phyloP scores from a whole-genome alignment of 2,113 vertebrate species.

The Capricornis sumatraensis region DNA sequence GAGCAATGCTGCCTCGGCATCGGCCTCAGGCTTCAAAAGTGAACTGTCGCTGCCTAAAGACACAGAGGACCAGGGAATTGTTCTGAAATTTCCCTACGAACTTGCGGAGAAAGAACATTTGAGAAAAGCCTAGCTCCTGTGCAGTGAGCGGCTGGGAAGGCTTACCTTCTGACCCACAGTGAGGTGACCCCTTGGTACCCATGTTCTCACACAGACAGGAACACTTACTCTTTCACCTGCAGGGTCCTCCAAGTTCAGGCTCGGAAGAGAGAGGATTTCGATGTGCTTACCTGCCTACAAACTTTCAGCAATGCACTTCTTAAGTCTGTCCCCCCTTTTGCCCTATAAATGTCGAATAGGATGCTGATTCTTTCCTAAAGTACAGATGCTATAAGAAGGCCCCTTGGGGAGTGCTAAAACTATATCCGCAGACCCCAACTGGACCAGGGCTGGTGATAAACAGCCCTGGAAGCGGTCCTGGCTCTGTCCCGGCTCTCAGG shows the following conservation, averaged over 20 bases:
- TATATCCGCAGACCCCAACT: neutral
- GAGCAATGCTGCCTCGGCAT: slow-evolving; percentile 52
- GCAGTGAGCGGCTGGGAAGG: neutral
- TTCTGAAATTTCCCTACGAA: neutral
- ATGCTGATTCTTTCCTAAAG: neutral
- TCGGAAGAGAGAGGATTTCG: neutral
- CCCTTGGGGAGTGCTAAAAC: neutral
- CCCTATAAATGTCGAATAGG: neutral
- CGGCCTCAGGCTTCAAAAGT: slow-evolving; percentile 14
- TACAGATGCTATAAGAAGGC: neutral
- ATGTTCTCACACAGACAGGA: neutral
- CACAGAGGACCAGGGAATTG: neutral
- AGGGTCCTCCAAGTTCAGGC: neutral
- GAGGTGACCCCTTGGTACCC: neutral
- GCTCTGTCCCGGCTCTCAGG: neutral
- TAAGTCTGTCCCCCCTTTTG: neutral
- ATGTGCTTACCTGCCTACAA: neutral
- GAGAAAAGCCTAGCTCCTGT: neutral
- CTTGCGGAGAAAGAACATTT: neutral
- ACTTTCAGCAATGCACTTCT: fast-evolving
- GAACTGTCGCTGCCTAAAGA: neutral
- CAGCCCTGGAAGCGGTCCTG: neutral
- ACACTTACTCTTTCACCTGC: neutral
- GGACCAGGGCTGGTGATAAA: neutral
- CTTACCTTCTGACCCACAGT: neutral